A percentile compares a stretch with the other conserved stretches of the same genome.
phyloP scores from a whole-genome alignment of 2,113 vertebrate species.

The Cyanocitta stelleri region DNA sequence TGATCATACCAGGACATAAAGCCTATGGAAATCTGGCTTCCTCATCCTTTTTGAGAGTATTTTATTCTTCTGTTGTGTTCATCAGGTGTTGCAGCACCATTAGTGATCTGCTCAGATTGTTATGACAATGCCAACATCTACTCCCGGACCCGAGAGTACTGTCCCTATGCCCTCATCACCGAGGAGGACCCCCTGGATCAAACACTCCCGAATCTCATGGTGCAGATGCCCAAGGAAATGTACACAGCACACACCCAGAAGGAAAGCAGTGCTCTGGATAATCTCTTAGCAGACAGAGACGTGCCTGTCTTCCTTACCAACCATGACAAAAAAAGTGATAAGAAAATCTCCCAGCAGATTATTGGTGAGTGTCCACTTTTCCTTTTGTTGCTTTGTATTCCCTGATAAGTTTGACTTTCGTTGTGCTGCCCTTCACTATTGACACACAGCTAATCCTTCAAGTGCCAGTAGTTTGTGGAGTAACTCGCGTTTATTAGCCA shows the following conservation, averaged over 20 bases:
- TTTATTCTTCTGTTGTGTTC: not conserved
- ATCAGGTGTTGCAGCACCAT: slow-evolving; percentile 67
- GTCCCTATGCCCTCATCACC: slow-evolving; percentile 84
- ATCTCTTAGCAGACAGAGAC: slow-evolving; percentile 72
- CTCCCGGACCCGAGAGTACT: slow-evolving; percentile 88
- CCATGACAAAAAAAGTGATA: slow-evolving; percentile 73
- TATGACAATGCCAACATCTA: slow-evolving; percentile 96
- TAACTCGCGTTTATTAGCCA: not conserved
- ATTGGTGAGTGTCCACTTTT: slow-evolving; percentile 69
- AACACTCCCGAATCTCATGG: slow-evolving; percentile 70
- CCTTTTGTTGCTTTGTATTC: not conserved
- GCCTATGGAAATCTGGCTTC: not conserved
- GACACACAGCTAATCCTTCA: not conserved
- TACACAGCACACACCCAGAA: slow-evolving; percentile 62
- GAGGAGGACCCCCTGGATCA: slow-evolving; percentile 86
- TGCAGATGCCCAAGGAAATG: slow-evolving; percentile 69
- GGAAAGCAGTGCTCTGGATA: slow-evolving; percentile 66
- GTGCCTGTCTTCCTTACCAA: slow-evolving; percentile 70
- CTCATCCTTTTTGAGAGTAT: not conserved
- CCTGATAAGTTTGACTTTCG: not conserved
- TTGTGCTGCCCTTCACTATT: not conserved
- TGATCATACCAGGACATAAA: not conserved
- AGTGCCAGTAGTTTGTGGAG: not conserved
- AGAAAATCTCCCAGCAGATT: slow-evolving; percentile 62
- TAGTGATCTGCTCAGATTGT: slow-evolving; percentile 95